phyloP scores from a whole-genome alignment of 2,113 vertebrate species.

The Tursiops truncatus region DNA sequence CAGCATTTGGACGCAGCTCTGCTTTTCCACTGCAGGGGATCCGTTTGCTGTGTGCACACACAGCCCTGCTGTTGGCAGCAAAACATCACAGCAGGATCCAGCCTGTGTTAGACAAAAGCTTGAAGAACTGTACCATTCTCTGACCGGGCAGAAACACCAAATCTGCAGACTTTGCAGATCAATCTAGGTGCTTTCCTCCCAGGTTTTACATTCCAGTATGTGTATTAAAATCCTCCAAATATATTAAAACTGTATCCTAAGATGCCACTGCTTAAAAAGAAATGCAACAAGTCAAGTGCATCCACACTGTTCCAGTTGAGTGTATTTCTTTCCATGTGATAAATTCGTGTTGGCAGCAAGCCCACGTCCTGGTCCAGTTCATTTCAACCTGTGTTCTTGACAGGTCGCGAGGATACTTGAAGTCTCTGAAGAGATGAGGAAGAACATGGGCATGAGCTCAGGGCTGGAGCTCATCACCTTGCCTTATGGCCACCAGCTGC shows the following conservation, averaged over 20 bases:
- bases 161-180: not conserved
- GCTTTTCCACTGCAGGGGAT: not conserved
- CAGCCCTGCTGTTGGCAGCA: not conserved
- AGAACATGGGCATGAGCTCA: constrained; percentile 93
- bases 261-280: not conserved
- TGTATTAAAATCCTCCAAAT: not conserved
- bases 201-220: not conserved
- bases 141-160: not conserved
- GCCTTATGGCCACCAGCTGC: constrained; percentile 93
- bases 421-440: constrained; percentile 90
- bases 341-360: accelerated
- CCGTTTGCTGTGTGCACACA: accelerated
- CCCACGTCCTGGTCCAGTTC: constrained; percentile 46
- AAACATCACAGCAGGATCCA: not conserved
- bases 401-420: constrained; percentile 94
- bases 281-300: accelerated
- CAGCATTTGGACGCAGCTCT: not conserved
- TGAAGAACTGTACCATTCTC: not conserved
- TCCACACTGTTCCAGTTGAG: accelerated
- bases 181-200: not conserved
- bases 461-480: constrained; percentile 95
- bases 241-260: not conserved
- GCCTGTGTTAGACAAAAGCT: not conserved
- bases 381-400: constrained; percentile 22
- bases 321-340: not conserved